Evolutionary conservation across 2,797 vertebrate species (phyloP).

Genomic region (Echeneis naucrates): DNA sequence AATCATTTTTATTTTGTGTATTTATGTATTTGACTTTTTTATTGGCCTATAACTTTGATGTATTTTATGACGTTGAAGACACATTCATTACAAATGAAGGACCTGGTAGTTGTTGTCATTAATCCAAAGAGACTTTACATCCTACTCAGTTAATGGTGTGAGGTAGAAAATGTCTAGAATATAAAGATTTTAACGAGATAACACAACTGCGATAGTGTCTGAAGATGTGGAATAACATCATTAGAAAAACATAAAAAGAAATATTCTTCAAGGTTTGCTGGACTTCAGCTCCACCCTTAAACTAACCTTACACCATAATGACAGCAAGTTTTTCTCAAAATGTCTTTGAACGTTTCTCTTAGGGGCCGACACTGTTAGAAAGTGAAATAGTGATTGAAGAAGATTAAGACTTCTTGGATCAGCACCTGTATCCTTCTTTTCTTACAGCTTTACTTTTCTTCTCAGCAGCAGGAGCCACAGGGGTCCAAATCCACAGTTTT

Average conservation of each 20-base stretch:
- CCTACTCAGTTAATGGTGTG: no score
- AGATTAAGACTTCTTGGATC: background rate
- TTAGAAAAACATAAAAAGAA: no score
- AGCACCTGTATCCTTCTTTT: slow-evolving; percentile 11
- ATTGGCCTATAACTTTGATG: no score
- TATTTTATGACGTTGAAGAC: no score
- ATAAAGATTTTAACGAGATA: background rate
- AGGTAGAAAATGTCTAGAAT: no score
- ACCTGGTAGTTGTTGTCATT: background rate
- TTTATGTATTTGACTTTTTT: no score
- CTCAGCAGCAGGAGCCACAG: slow-evolving; percentile 17
- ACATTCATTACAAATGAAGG: no score
- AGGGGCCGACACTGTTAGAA: background rate
- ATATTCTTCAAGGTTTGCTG: no score
- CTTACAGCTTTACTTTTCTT: slow-evolving; percentile 10
- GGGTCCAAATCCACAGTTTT: slow-evolving; percentile 32
- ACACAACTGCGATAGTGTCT: background rate
- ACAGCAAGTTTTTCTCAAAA: background rate
- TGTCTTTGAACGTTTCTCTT: background rate
- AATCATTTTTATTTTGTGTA: no score
- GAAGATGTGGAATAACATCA: background rate
- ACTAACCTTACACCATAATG: background rate
- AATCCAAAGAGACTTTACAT: no score
- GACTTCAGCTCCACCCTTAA: no score
- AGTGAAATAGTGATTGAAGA: slow-evolving; percentile 2